Evolutionary conservation across 2,888 invertebrate genomes (phyloP).

Genomic region (Cheilosia vernalis): DNA sequence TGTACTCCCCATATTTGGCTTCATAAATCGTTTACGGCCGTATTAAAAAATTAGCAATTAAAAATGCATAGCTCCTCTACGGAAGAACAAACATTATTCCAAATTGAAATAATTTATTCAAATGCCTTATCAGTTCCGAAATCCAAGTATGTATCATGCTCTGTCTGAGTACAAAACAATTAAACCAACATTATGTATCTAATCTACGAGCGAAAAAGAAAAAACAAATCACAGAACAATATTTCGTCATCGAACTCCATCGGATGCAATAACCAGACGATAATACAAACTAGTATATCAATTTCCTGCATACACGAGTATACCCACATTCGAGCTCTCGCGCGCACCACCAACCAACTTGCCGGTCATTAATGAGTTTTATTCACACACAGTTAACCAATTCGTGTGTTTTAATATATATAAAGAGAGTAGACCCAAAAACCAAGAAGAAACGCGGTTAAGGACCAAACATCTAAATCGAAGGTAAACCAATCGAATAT

Average conservation of each 20-base stretch:
- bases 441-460: slow-evolving; percentile 60
- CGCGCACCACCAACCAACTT: slow-evolving; percentile 28
- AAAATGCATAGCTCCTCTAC: slow-evolving; percentile 22
- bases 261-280: slow-evolving; percentile 54
- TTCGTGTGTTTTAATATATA: slow-evolving; percentile 15
- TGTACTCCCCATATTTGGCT: background rate
- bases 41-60: slow-evolving; percentile 2
- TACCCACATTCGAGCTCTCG: background rate
- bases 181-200: slow-evolving; percentile 5
- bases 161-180: slow-evolving; percentile 6
- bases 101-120: slow-evolving; percentile 45
- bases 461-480: slow-evolving; percentile 65
- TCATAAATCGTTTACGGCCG: background rate
- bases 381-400: slow-evolving; percentile 30
- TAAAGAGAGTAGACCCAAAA: slow-evolving; percentile 36
- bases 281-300: slow-evolving; percentile 23
- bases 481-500: slow-evolving; percentile 69
- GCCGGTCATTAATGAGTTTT: slow-evolving; percentile 57
- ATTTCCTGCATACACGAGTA: slow-evolving; percentile 49
- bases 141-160: background rate
- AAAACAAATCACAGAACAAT: slow-evolving; percentile 2
- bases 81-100: slow-evolving; percentile 54
- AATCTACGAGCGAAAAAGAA: slow-evolving; percentile 4
- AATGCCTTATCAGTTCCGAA: slow-evolving; percentile 29
- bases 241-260: slow-evolving; percentile 58